A percentile compares a stretch with the other conserved stretches of the same genome.
phyloP scores from a whole-genome alignment of 2,113 vertebrate species.

The Sapajus apella region DNA sequence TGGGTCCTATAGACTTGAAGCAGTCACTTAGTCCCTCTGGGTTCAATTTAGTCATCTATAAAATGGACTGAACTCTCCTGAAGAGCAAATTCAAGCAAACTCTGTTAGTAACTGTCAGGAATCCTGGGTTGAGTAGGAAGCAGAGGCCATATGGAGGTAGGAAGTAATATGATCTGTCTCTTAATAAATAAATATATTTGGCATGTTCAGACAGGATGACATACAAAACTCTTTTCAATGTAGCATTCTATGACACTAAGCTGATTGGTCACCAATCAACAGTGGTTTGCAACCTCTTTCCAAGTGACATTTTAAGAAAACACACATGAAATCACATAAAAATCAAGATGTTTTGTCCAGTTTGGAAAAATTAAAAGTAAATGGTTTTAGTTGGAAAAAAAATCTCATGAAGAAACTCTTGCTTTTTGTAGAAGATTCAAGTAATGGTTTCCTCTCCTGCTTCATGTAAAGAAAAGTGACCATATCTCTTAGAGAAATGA shows the following conservation, averaged over 20 bases:
- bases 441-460: constrained; percentile 27
- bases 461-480: not conserved
- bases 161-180: not conserved
- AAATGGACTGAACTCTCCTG: not conserved
- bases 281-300: constrained; percentile 24
- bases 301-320: constrained; percentile 18
- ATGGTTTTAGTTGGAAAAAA: not conserved
- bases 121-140: not conserved
- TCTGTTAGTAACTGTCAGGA: constrained; percentile 8
- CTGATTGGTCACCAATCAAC: constrained; percentile 59
- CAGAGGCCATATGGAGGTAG: not conserved
- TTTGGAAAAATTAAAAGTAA: constrained; percentile 32
- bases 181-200: constrained; percentile 32
- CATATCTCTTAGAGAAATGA: constrained; percentile 29
- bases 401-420: not conserved
- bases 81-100: not conserved
- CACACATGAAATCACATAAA: not conserved
- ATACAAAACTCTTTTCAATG: constrained; percentile 41
- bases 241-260: not conserved
- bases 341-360: constrained; percentile 28
- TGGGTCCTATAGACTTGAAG: not conserved
- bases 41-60: constrained; percentile 14
- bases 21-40: not conserved
- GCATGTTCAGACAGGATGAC: not conserved
- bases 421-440: constrained; percentile 15